Evolutionary conservation across 2,797 vertebrate genomes (phyloP).

Genomic region (Pteropus rufus): DNA sequence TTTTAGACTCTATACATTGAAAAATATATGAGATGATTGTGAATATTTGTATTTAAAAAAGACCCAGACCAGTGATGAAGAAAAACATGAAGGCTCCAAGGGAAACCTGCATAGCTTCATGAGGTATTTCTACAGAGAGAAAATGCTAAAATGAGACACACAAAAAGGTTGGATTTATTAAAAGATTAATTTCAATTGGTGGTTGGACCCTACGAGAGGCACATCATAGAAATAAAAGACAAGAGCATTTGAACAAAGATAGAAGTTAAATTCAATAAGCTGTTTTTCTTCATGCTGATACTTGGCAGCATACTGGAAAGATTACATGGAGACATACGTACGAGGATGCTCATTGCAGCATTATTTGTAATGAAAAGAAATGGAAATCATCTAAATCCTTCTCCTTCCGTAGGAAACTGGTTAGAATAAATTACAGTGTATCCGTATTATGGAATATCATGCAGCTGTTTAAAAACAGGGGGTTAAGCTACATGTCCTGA

Average conservation of each 20-base stretch:
- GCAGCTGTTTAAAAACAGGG: conserved; percentile 45
- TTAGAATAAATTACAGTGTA: background rate
- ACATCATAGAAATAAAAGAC: conserved; percentile 49
- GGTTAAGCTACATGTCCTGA: background rate
- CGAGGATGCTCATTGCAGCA: conserved; percentile 50
- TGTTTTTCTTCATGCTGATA: conserved; percentile 68
- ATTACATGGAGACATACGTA: conserved; percentile 49
- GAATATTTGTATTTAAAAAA: conserved; percentile 2
- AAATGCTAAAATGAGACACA: background rate
- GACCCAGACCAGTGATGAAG: conserved; percentile 23
- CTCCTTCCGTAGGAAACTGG: conserved; percentile 17
- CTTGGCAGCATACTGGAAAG: conserved; percentile 55
- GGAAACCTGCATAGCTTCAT: background rate
- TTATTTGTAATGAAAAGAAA: conserved; percentile 61
- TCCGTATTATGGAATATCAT: background rate
- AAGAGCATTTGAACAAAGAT: conserved; percentile 42
- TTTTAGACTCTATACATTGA: background rate
- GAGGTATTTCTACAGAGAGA: background rate
- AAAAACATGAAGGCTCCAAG: background rate
- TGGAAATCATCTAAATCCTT: conserved; percentile 14
- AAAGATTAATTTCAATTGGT: background rate
- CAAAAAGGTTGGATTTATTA: background rate
- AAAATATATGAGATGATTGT: background rate
- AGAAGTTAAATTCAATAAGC: conserved; percentile 60
- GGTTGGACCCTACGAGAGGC: background rate